Evolutionary conservation across 2,113 vertebrate genomes (phyloP).

Genomic region (Oenanthe melanoleuca): DNA sequence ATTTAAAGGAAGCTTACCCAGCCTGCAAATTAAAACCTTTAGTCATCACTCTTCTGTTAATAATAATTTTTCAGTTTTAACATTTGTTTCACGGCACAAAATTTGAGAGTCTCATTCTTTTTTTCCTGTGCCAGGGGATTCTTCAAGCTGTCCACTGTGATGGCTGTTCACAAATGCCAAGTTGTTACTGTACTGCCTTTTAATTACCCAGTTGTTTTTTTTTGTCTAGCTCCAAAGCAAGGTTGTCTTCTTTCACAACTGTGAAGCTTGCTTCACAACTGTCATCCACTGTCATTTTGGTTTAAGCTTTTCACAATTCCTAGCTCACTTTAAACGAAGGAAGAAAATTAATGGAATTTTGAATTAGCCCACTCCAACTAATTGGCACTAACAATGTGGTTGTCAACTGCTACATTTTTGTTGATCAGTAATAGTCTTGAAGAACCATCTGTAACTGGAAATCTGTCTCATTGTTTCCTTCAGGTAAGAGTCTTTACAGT

Average conservation of each 20-base stretch:
- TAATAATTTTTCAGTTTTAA: background rate
- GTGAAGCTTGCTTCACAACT: background rate
- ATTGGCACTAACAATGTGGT: constrained; percentile 33
- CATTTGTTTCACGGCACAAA: background rate
- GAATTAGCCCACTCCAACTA: background rate
- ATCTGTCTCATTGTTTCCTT: constrained; percentile 48
- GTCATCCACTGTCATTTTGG: background rate
- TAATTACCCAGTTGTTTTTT: background rate
- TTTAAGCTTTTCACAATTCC: constrained; percentile 46
- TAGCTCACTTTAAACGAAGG: constrained; percentile 51
- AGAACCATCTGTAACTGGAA: constrained; percentile 55
- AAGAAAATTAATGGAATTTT: constrained; percentile 39
- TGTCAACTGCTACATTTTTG: constrained; percentile 18
- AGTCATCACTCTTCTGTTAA: background rate
- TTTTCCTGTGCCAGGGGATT: background rate
- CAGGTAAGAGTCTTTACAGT: constrained; percentile 42
- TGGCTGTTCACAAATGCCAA: background rate
- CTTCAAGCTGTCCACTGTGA: background rate
- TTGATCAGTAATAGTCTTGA: background rate
- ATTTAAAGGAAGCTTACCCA: background rate
- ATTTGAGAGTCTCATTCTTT: background rate
- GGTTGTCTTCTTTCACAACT: background rate
- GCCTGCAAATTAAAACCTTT: background rate
- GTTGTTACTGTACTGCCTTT: background rate
- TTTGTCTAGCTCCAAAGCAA: background rate